Percentiles rank a stretch among this genome's conserved stretches.
Conservation (phyloP, 2,888 invertebrate genomes). For the Nomada lathburiana region DNA sequence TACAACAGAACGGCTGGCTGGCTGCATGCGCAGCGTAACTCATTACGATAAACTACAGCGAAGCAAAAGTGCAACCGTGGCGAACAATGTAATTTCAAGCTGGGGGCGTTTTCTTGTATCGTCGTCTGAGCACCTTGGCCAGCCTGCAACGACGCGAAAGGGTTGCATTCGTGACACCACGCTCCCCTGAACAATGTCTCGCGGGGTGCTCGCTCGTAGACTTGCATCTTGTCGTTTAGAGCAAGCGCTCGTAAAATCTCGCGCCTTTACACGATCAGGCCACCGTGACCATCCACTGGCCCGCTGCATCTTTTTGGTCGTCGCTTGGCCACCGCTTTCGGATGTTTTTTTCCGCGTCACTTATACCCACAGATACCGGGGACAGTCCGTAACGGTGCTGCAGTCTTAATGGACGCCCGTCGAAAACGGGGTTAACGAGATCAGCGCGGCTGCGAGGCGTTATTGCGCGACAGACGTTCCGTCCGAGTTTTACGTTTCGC, state of each 20-base stretch:
- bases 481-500: constrained; percentile 5
- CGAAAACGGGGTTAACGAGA: constrained; percentile 38
- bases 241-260: constrained; percentile 67
- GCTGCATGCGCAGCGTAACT: constrained; percentile 6
- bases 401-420: constrained; percentile 19
- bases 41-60: constrained; percentile 43
- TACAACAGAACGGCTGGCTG: not conserved
- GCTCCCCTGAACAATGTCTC: constrained; percentile 45
- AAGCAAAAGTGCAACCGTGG: constrained; percentile 15
- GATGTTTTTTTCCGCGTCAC: not conserved
- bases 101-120: constrained; percentile 6
- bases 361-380: constrained; percentile 19
- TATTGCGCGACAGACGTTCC: constrained; percentile 19
- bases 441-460: constrained; percentile 27
- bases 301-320: not conserved
- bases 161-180: constrained; percentile 33
- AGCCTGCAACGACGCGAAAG: constrained; percentile 19
- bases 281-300: constrained; percentile 17
- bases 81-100: constrained; percentile 39
- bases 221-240: constrained; percentile 63
- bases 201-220: constrained; percentile 47
- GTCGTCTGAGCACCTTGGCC: not conserved
- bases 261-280: constrained; percentile 36
- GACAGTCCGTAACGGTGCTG: constrained; percentile 40
- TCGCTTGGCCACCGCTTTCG: not conserved